Base-by-base conservation (phyloP, 2,888 invertebrate genomes). In the Xestia sexstrigata region DNA sequence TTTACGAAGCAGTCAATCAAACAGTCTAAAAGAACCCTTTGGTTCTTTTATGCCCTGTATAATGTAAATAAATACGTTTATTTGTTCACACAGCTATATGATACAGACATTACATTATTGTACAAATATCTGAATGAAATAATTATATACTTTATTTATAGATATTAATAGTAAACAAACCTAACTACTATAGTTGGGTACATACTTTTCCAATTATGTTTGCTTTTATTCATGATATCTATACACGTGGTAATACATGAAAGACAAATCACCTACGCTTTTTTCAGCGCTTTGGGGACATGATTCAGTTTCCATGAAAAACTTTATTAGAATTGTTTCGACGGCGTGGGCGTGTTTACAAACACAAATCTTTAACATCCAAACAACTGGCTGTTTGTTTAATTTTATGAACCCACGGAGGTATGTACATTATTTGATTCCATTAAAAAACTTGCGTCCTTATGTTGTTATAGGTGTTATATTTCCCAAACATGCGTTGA, bases 251-350 rank as follows among this genome's bases (percentile, higher is more conserved):
- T 5, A 15, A 2, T 20, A 39, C 6, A 1, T 35, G 15, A 20
- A 26, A 39, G 9, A 39, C 8, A n/a, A 26, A 8, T 4, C 15
- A 23, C 8, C 42, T 8, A 35, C n/a, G 17, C 6, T 42, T 39
- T 45, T 23, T 47, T 26, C 23, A 20, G 49, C 2, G 20, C 17
- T 26, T 52, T 6, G 0, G 26, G 13, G 3, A 47, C 6, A 30
- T 23, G 15, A 26, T 62, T 62, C 49, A n/a, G 20, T 77, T 62
- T 79, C 11, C 45, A 39, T 23, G 35, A 69, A 77, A 66, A 35
- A 15, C 30, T 5, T 30, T 78, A 66, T 47, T 66, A 17, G 7
- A 35, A 17, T 39, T 26, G 62, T 52, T 52, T 20, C 30, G 6
- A 26, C 17, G 49, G 20, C 9, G 30, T 42, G 30, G 39, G 49